phyloP scores from a whole-genome alignment of 2,113 vertebrate species.

The Sigmodon hispidus region DNA sequence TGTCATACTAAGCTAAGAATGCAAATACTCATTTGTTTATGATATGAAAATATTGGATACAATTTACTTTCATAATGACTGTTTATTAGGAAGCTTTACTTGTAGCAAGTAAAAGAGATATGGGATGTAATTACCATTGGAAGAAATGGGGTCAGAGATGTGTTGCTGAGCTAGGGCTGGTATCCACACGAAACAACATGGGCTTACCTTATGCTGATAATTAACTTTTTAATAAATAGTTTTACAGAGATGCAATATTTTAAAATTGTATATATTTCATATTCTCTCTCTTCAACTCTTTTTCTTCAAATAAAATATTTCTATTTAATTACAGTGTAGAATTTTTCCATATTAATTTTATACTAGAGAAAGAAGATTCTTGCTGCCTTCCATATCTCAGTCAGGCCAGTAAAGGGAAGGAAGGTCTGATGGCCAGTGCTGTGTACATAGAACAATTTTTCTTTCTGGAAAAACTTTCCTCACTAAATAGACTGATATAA shows the following conservation, averaged over 20 bases:
- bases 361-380: rapidly evolving
- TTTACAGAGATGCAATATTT: neutral
- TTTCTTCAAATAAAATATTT: neutral
- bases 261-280: neutral
- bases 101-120: neutral
- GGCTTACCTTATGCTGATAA: neutral
- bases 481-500: neutral
- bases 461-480: neutral
- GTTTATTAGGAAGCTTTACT: neutral
- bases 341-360: neutral
- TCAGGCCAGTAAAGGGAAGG: neutral
- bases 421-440: neutral
- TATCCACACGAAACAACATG: neutral
- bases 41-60: neutral
- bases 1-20: neutral
- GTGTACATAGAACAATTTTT: neutral
- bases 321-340: neutral
- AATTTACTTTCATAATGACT: neutral
- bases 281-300: neutral
- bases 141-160: neutral
- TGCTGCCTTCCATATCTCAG: neutral
- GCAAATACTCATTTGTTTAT: neutral
- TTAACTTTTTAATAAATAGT: neutral
- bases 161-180: neutral
- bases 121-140: neutral